Evolutionary conservation across 2,888 invertebrate species (phyloP).

Genomic region (Branchellion lobata): DNA sequence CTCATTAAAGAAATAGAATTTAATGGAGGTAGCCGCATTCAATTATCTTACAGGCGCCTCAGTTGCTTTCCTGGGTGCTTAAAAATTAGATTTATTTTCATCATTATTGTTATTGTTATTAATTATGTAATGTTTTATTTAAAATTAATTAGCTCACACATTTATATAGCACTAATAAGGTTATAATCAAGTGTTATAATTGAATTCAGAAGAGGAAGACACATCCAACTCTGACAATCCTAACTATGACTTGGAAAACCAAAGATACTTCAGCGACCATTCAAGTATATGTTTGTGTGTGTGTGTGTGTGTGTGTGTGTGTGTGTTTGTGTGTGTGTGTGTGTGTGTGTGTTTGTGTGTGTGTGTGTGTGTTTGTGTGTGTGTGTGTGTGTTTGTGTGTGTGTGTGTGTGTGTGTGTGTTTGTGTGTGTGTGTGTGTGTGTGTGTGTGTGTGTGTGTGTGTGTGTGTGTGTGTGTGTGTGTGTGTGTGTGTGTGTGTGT

Average conservation of each 20-base stretch:
- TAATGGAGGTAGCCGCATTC: too few species aligned
- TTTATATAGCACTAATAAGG: neutral
- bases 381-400: too few species aligned
- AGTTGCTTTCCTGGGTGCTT: too few species aligned
- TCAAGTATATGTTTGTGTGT: neutral
- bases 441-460: neutral
- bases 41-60: too few species aligned
- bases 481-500: too few species aligned
- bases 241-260: conserved; percentile 13
- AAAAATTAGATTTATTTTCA: too few species aligned
- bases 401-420: too few species aligned
- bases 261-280: neutral
- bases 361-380: too few species aligned
- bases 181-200: neutral
- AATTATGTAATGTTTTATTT: neutral
- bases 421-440: neutral
- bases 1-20: too few species aligned
- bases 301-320: neutral
- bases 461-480: too few species aligned
- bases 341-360: too few species aligned
- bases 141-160: neutral
- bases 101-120: neutral
- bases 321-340: too few species aligned
- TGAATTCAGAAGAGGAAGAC: neutral
- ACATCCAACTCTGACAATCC: neutral